Evolutionary conservation across 2,113 vertebrate genomes (phyloP).

Genomic region (Misgurnus anguillicaudatus): DNA sequence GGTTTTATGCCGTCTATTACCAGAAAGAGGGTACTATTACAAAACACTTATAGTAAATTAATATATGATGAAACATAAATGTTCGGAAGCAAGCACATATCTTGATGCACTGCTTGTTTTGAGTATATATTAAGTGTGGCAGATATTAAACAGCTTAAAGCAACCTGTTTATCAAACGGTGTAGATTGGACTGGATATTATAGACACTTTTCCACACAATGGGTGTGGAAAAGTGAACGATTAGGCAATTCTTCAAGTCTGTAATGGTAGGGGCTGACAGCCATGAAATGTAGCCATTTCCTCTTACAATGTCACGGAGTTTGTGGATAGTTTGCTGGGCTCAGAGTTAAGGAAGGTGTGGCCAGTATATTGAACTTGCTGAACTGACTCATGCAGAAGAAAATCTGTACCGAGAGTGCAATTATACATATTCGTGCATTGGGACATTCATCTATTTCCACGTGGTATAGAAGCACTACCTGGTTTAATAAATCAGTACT

Average conservation of each 20-base stretch:
- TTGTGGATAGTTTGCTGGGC: not conserved
- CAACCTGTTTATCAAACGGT: not conserved
- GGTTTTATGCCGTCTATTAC: not conserved
- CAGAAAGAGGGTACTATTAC: not conserved
- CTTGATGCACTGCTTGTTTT: no score
- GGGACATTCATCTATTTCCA: not conserved
- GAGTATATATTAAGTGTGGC: no score
- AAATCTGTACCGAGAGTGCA: not conserved
- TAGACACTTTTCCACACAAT: no score
- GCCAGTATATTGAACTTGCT: slow-evolving; percentile 6
- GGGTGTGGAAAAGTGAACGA: not conserved
- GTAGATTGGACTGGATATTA: not conserved
- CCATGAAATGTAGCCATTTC: slow-evolving; percentile 21
- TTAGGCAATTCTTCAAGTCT: slow-evolving; percentile 12
- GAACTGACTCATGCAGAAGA: not conserved
- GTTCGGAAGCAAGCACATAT: not conserved
- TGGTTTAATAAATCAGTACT: not conserved
- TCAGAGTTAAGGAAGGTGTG: slow-evolving; percentile 16
- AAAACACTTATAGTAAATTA: not conserved
- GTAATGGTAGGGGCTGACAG: slow-evolving; percentile 3
- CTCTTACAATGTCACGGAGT: slow-evolving; percentile 7
- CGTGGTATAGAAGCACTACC: not conserved
- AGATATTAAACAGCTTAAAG: not conserved
- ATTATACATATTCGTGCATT: not conserved
- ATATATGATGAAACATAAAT: not conserved